A percentile compares a stretch with the other conserved stretches of the same genome.
Evolutionary conservation across 2,113 vertebrate species (phyloP).

Genomic region (Hemicordylus capensis): DNA sequence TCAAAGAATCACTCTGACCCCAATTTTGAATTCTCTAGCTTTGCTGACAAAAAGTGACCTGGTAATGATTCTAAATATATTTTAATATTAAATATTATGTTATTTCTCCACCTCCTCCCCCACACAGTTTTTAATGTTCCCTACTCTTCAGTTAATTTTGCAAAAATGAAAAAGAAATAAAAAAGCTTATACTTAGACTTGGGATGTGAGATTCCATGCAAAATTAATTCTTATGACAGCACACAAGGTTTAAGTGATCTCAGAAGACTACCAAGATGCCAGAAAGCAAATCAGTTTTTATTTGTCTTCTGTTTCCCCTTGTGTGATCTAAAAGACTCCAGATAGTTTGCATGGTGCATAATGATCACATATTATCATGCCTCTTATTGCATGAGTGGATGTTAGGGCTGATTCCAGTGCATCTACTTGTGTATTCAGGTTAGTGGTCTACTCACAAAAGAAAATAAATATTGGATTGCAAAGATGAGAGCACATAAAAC

Average conservation of each 20-base stretch:
- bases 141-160: neutral
- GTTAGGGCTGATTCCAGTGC: conserved; percentile 30
- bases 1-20: too few relatives aligned
- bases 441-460: conserved; percentile 31
- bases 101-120: neutral
- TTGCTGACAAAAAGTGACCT: conserved; percentile 3
- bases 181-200: conserved; percentile 33
- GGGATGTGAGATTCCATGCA: conserved; percentile 42
- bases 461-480: conserved; percentile 40
- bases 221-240: conserved; percentile 53
- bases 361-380: conserved; percentile 5
- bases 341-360: conserved; percentile 40
- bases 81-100: neutral
- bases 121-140: conserved; percentile 23
- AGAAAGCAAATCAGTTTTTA: conserved; percentile 43
- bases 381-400: conserved; percentile 46
- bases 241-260: conserved; percentile 33
- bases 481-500: neutral
- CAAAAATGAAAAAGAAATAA: conserved; percentile 20
- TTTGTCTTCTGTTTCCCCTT: conserved; percentile 41
- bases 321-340: conserved; percentile 22
- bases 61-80: neutral
- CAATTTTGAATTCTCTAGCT: rapidly evolving
- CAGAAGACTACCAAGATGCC: conserved; percentile 39
- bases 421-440: conserved; percentile 27